Conservation (phyloP, 2,113 vertebrate species). For the Glareola pratincola region DNA sequence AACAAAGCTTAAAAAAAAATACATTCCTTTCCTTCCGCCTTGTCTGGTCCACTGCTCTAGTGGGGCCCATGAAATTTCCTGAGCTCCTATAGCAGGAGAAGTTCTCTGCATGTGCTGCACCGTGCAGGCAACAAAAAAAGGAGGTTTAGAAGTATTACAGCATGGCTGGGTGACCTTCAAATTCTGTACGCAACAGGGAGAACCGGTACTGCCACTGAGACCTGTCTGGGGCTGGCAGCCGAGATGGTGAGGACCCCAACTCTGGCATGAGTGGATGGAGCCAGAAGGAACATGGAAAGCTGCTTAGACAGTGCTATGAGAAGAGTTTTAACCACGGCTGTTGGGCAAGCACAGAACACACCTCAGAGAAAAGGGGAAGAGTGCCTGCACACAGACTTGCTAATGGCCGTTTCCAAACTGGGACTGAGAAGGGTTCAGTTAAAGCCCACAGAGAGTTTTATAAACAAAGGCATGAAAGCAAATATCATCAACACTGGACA, state of each 20-base stretch:
- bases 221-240: neutral
- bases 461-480: neutral
- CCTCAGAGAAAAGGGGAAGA: neutral
- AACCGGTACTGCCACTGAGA: neutral
- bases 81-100: neutral
- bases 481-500: neutral
- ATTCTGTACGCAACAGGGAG: neutral
- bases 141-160: neutral
- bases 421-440: too few relatives aligned
- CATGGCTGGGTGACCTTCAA: too few relatives aligned
- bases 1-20: neutral
- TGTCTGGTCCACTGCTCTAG: neutral
- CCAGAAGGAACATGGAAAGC: neutral
- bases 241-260: neutral
- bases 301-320: neutral
- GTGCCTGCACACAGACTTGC: neutral
- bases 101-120: neutral
- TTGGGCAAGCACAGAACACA: neutral
- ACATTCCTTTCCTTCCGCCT: neutral
- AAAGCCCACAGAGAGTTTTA: neutral
- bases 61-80: neutral
- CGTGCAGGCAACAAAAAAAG: neutral
- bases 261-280: neutral
- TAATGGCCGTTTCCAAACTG: neutral
- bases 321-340: neutral